A percentile compares a stretch with the other conserved stretches of the same genome.
These are phyloP conservation scores for Otocyon megalotis DNA, from an alignment of 2,113 vertebrate species.

Conservation along the genomic window DNA sequence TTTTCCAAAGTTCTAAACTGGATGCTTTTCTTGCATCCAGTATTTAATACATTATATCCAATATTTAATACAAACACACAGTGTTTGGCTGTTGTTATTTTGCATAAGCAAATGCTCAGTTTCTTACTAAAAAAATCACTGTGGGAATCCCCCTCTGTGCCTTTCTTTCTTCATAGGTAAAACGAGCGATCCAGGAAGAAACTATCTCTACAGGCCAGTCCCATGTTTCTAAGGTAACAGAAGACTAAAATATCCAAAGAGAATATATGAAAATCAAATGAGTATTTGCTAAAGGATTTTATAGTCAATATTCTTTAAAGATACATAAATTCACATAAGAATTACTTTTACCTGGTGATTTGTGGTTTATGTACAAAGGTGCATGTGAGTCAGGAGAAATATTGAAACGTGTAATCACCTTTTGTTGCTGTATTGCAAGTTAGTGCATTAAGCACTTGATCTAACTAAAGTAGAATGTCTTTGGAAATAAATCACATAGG, in stretches of 20 bases:
- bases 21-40: constrained; percentile 18
- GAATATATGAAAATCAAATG: background rate
- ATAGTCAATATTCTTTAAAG: background rate
- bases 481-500: background rate
- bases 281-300: background rate
- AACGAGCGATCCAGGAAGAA: background rate
- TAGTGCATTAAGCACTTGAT: background rate
- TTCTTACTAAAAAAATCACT: background rate
- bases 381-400: background rate
- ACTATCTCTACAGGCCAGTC: background rate
- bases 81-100: background rate
- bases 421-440: background rate
- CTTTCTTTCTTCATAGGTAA: constrained; percentile 12
- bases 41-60: background rate
- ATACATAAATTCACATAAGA: background rate
- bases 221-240: background rate
- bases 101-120: constrained; percentile 28
- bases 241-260: constrained; percentile 6
- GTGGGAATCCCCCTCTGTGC: background rate
- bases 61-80: constrained; percentile 8
- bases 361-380: background rate
- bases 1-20: background rate
- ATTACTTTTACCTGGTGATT: background rate
- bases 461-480: background rate
- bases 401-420: background rate